A percentile compares a stretch with the other conserved stretches of the same genome.
These are phyloP conservation scores for Ostrea denselamellosa DNA, from an alignment of 1,140 invertebrate genomes.

Conservation along the genomic window DNA sequence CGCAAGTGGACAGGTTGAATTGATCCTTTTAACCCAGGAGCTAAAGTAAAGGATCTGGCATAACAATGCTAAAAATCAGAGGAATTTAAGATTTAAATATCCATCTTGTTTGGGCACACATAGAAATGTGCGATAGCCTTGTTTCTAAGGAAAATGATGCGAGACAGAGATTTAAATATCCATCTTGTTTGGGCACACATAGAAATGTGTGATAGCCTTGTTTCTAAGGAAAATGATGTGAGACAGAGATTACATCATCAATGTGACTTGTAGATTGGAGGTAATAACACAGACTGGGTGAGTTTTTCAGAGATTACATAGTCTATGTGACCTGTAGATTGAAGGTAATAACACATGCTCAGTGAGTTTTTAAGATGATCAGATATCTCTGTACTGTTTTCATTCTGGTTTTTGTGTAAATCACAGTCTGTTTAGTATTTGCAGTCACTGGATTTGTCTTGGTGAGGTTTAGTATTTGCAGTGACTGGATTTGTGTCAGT, in stretches of 20 bases:
- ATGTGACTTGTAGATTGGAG: too few species aligned
- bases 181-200: constrained; percentile 1
- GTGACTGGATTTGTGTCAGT: too few species aligned
- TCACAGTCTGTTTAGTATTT: not conserved
- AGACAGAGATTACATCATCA: not conserved
- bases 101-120: constrained; percentile 6
- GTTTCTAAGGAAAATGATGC: not conserved
- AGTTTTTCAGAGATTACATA: not conserved
- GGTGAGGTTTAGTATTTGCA: too few species aligned
- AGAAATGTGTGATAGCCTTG: not conserved
- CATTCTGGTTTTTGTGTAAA: not conserved
- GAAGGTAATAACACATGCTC: not conserved
- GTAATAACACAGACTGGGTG: not conserved
- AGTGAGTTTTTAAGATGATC: not conserved
- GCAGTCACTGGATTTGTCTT: not conserved
- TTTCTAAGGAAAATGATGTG: not conserved
- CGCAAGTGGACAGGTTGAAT: not conserved
- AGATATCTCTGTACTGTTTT: not conserved
- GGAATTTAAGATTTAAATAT: not conserved
- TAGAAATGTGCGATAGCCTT: not conserved
- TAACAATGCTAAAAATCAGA: constrained; percentile 10
- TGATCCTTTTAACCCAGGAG: not conserved
- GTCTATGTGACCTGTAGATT: too few species aligned
- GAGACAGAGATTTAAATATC: not conserved
- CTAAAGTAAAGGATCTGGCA: not conserved